Conservation (phyloP, 2,113 vertebrate species). For the Platichthys stellatus region DNA sequence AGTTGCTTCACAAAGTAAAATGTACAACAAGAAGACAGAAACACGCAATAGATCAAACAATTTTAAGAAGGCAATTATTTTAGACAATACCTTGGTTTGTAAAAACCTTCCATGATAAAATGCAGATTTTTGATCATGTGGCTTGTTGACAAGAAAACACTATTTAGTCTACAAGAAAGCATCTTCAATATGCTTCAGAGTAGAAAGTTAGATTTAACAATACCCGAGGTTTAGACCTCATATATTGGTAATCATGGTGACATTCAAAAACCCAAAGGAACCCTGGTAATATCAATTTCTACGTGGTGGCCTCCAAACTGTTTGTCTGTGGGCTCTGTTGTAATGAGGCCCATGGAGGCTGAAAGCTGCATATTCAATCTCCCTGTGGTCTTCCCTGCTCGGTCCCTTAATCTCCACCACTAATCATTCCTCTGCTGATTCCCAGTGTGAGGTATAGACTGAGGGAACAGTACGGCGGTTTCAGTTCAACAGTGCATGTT, state of each 20-base stretch:
- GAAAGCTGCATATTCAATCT: constrained; percentile 46
- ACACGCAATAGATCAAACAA: no score
- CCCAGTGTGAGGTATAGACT: constrained; percentile 56
- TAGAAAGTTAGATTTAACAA: no score
- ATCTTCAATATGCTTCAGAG: no score
- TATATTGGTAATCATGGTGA: not conserved
- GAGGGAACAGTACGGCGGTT: constrained; percentile 43
- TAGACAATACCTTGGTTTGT: no score
- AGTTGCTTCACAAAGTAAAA: no score
- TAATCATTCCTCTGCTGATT: constrained; percentile 55
- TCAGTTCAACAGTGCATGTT: constrained; percentile 46
- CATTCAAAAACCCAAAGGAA: constrained; percentile 9
- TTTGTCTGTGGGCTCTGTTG: constrained; percentile 36
- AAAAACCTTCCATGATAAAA: no score
- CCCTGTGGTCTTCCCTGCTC: constrained; percentile 35
- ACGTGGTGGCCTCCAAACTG: not conserved
- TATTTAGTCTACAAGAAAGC: no score
- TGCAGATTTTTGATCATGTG: no score
- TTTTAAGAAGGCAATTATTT: no score
- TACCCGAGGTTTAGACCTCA: no score
- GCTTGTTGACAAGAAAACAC: no score
- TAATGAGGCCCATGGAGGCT: constrained; percentile 69
- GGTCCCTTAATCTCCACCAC: constrained; percentile 39
- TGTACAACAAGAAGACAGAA: no score
- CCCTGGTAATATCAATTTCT: constrained; percentile 14